Conservation (phyloP, 2,113 vertebrate genomes). For the Perca fluviatilis region DNA sequence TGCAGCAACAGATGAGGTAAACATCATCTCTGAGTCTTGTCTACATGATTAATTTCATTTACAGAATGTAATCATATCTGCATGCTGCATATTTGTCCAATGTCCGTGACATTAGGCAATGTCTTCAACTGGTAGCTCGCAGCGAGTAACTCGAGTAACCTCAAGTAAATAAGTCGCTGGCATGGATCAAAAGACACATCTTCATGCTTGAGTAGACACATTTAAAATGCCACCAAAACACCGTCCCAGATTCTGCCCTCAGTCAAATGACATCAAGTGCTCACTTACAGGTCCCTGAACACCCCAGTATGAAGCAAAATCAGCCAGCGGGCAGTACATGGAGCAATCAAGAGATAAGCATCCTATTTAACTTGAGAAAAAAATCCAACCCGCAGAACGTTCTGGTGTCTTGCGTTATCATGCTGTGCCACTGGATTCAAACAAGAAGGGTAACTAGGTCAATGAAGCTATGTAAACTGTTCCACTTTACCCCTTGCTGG, state of each 20-base stretch:
- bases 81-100: constrained; percentile 51
- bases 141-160: constrained; percentile 71
- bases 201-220: constrained; percentile 77
- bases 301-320: constrained; percentile 70
- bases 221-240: constrained; percentile 84
- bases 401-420: constrained; percentile 64
- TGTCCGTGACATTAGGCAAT: constrained; percentile 59
- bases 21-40: constrained; percentile 52
- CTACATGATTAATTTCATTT: constrained; percentile 65
- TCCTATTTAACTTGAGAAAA: constrained; percentile 79
- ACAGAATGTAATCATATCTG: constrained; percentile 62
- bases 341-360: constrained; percentile 80
- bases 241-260: constrained; percentile 79
- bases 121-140: constrained; percentile 64
- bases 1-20: constrained; percentile 21
- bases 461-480: constrained; percentile 68
- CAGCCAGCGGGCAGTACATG: constrained; percentile 73
- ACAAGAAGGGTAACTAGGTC: constrained; percentile 78
- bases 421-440: constrained; percentile 65
- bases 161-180: constrained; percentile 73
- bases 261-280: constrained; percentile 78
- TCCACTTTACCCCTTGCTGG: constrained; percentile 70
- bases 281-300: constrained; percentile 82
- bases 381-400: constrained; percentile 58
- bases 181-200: constrained; percentile 80